Evolutionary conservation across 2,888 invertebrate species (phyloP).

Genomic region (Torymus texanus): DNA sequence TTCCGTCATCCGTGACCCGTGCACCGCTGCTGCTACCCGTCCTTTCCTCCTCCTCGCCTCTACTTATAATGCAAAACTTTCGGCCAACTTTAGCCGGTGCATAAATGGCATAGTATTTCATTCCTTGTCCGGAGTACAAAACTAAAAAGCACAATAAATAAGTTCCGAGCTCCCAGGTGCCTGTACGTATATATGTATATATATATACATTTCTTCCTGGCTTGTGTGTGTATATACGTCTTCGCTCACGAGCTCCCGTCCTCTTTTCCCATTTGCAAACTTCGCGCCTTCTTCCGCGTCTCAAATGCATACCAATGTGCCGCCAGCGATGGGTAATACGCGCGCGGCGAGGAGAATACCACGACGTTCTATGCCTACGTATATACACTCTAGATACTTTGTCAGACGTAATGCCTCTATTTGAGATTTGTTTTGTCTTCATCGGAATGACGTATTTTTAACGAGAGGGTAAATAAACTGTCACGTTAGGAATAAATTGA

Average conservation of each 20-base stretch:
- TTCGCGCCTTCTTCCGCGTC: conserved; percentile 59
- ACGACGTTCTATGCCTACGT: too few species aligned
- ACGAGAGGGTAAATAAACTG: too few species aligned
- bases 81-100: conserved; percentile 26
- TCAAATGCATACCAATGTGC: conserved; percentile 73
- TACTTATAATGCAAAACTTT: neutral
- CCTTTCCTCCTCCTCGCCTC: neutral
- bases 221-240: conserved; percentile 30
- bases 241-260: conserved; percentile 27
- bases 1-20: neutral
- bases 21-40: neutral
- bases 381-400: too few species aligned
- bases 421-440: too few species aligned
- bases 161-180: conserved; percentile 34
- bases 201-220: conserved; percentile 54
- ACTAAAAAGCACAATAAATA: conserved; percentile 32
- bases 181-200: conserved; percentile 20
- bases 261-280: conserved; percentile 58
- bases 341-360: too few species aligned
- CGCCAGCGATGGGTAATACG: conserved; percentile 7
- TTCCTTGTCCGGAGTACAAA: conserved; percentile 23
- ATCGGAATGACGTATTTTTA: too few species aligned
- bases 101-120: conserved; percentile 16
- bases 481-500: too few species aligned
- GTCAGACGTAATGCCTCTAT: too few species aligned